Conservation (phyloP, 1,140 invertebrate species). For the Drosophila rhopaloa region DNA sequence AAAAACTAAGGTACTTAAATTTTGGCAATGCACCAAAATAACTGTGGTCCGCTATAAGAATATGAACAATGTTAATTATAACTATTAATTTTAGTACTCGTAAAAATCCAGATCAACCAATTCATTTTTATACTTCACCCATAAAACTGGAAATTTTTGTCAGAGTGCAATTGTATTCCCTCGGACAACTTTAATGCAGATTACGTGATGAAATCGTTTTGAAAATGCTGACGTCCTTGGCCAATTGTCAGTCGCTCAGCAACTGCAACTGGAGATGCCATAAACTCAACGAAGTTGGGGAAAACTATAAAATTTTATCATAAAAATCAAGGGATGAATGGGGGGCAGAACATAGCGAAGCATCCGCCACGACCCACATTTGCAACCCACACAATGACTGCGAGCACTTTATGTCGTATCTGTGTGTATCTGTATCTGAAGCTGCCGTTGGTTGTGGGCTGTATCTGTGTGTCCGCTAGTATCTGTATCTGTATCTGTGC, state of each 20-base stretch:
- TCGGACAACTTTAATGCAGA: conserved; percentile 14
- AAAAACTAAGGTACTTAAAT: too few relatives aligned
- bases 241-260: conserved; percentile 28
- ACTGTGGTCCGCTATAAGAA: too few relatives aligned
- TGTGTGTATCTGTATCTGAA: conserved; percentile 31
- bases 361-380: conserved; percentile 49
- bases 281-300: conserved; percentile 19
- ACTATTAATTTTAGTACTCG: not conserved
- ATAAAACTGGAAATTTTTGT: conserved; percentile 19
- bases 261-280: conserved; percentile 30
- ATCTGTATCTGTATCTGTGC: conserved; percentile 9
- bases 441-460: conserved; percentile 12
- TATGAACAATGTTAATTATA: too few relatives aligned
- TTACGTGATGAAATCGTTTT: conserved; percentile 41
- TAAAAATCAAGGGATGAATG: conserved; percentile 5
- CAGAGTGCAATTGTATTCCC: conserved; percentile 7
- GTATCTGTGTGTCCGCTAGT: conserved; percentile 15
- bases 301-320: conserved; percentile 29
- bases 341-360: conserved; percentile 10
- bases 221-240: conserved; percentile 38
- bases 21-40: too few relatives aligned
- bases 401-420: conserved; percentile 12
- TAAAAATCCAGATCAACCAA: conserved; percentile 2
- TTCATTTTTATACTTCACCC: conserved; percentile 7
- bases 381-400: conserved; percentile 19